Base-by-base conservation (phyloP, 2,113 vertebrate species). In the Sitta europaea region DNA sequence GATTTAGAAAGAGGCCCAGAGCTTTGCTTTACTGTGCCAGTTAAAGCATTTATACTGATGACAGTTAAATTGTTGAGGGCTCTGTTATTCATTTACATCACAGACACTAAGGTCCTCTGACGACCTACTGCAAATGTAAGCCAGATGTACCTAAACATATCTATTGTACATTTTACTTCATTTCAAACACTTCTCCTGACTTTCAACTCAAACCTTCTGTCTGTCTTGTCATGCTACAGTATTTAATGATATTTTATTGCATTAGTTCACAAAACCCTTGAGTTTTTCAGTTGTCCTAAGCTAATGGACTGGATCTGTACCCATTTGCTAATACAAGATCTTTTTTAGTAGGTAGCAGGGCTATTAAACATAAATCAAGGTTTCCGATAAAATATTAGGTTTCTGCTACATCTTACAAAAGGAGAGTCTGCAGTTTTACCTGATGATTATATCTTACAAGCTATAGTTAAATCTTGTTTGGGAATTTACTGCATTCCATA, bases 81-180 rank as follows among this genome's bases (percentile, higher is more conserved):
- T 98, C 99, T 99, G 98, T 98, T 99, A 98, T 96, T 98, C 97
- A 98, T 99, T 99, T 98, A 97, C 98, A 98, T 98, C 98, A 97
- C 96, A 98, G 98, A 97, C 98, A 96, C 93, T 82, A 90, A 98
- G 97, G 98, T 98, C 98, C 97, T 98, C 97, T 88, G 96, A 97
- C 90, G 98, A 98, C 98, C 97, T 94, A 96, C 96, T 97, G 97
- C 94, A 98, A 98, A 99, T 98, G 96, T 96, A 98, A 99, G 98
- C 99, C 99, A 99, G 98, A 99, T 99, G 99, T 97, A 96, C 94
- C 91, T 90, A 79, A 95, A 97, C 97, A 90, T 97, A 95, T 94
- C 95, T 96, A 92, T 94, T 92, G 97, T 91, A 95, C 97, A 20
- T 97, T 98, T 97, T 96, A 96, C 98, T 98, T 98, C 97, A 95